Percentiles rank a stretch among this genome's conserved stretches.
phyloP scores from a whole-genome alignment of 2,797 vertebrate genomes.

The Crocidura indochinensis region DNA sequence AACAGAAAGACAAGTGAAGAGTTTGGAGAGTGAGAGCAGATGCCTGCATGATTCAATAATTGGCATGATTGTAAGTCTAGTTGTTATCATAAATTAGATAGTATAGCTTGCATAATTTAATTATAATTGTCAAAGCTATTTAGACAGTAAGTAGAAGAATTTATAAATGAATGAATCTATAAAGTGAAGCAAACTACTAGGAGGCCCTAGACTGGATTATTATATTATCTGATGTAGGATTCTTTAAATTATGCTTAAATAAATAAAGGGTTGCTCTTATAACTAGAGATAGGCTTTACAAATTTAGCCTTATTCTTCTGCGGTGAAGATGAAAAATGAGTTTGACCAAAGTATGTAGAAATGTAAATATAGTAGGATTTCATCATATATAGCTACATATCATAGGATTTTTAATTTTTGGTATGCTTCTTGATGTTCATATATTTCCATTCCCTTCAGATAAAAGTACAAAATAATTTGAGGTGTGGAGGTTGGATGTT shows the following conservation, averaged over 20 bases:
- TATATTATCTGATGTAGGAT: background rate
- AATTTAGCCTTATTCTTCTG: background rate
- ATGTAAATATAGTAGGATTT: too few species aligned
- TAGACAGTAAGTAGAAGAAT: background rate
- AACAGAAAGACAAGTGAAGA: background rate
- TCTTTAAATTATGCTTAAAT: too few species aligned
- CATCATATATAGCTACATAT: background rate
- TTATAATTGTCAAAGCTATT: background rate
- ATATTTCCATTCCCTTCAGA: constrained; percentile 15
- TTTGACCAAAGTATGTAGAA: background rate
- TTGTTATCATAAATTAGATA: background rate
- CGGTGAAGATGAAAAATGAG: background rate
- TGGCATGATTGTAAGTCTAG: background rate
- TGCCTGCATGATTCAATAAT: background rate
- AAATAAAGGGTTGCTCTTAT: too few species aligned
- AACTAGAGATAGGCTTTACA: constrained; percentile 1
- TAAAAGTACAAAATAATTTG: background rate
- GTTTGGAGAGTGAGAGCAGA: background rate
- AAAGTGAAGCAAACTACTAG: background rate
- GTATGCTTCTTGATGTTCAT: constrained; percentile 10
- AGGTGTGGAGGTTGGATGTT: too few species aligned
- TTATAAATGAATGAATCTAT: constrained; percentile 2
- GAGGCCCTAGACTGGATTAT: background rate
- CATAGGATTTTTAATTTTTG: constrained; percentile 20
- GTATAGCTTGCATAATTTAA: background rate